These are phyloP conservation scores for Canis aureus DNA, from an alignment of 2,113 vertebrate genomes.

Conservation along the genomic window DNA sequence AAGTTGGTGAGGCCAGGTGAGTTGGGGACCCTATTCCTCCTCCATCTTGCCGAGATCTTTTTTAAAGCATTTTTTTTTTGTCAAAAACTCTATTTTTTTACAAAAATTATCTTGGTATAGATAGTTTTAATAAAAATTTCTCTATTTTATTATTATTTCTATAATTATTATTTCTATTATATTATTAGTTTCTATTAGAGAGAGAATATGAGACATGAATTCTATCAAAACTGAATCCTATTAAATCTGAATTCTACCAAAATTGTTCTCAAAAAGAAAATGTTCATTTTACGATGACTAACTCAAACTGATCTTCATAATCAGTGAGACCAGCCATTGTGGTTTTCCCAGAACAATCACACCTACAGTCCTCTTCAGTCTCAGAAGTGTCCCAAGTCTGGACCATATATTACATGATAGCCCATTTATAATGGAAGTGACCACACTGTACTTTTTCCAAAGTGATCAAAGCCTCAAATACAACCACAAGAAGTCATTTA, in stretches of 20 bases:
- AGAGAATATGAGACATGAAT: neutral
- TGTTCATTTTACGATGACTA: conserved; percentile 30
- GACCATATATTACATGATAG: neutral
- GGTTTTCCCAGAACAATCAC: neutral
- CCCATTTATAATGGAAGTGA: conserved; percentile 34
- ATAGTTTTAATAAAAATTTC: conserved; percentile 16
- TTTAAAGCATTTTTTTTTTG: neutral
- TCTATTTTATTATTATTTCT: neutral
- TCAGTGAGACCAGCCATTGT: neutral
- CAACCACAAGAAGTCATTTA: neutral
- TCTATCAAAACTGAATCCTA: neutral
- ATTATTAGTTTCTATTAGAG: neutral
- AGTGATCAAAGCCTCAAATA: conserved; percentile 30
- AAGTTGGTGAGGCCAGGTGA: no score
- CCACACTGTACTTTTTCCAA: neutral
- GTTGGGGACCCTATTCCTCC: no score
- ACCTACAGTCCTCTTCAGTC: neutral
- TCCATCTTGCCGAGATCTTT: no score
- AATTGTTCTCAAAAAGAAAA: neutral
- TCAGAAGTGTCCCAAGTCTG: neutral
- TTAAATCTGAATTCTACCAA: neutral
- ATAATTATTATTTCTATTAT: neutral
- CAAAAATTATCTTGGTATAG: neutral
- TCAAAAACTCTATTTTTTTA: conserved; percentile 29
- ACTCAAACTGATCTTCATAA: neutral